Base-by-base conservation (phyloP, 1,140 invertebrate species). In the Lepidurus arcticus region DNA sequence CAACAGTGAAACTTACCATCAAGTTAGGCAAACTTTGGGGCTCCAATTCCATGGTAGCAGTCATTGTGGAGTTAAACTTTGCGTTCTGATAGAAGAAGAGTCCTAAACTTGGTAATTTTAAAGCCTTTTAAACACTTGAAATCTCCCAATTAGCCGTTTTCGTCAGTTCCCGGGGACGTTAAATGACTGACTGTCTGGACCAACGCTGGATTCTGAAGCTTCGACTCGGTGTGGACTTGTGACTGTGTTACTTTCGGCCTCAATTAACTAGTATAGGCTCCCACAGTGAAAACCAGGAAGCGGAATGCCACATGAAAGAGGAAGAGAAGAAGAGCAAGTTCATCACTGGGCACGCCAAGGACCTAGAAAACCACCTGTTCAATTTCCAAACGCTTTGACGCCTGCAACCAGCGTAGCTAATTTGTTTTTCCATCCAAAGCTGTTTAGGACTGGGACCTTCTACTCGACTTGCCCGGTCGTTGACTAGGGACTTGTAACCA, bases 361-460 rank as follows among this genome's bases (percentile, higher is more conserved):
- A 65, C 53, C 53, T 65, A 21, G 21, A 65, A 65, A n/a, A 21
- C 53, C 53, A 65, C 53, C 53, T 65, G 53, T 65, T 65, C 53
- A 7, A 65, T n/a, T n/a, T 16, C 53, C 21, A 65, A 65, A 65
- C 53, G 53, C 53, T 13, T 65, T 65, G 53, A 21, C 53, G 53
- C 7, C 53, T 65, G 53, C 13, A 65, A 21, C 9, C 53, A 65
- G 53, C 53, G 21, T 65, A 21, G 53, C 53, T 65, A 65, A 65
- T 65, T 65, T 65, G 53, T 65, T 65, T 65, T 65, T 16, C 53
- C 16, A 21, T 16, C 21, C 13, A 65, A 21, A 65, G 8, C 13
- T 65, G 53, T 65, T 65, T 9, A 65, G 53, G 13, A 65, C 53
- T 65, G n/a, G 21, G 53, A 65, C 21, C 21, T 7, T 9, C 53